phyloP scores from a whole-genome alignment of 2,113 vertebrate genomes.

The Melanotaenia duboulayi region DNA sequence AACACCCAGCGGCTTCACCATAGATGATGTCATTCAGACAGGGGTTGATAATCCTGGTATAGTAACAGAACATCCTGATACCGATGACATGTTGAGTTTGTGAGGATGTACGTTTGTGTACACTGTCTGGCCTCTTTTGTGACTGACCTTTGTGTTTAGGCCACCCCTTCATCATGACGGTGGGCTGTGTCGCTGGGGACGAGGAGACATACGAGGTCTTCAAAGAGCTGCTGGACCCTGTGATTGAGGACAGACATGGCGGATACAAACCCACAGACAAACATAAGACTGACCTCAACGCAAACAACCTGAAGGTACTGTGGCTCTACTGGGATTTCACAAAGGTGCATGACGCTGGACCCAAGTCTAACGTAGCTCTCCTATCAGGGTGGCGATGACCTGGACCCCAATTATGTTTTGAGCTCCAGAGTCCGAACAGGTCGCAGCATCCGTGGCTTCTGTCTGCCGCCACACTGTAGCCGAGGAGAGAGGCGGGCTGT shows the following conservation, averaged over 20 bases:
- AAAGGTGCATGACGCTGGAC: too few relatives aligned
- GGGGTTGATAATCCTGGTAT: conserved; percentile 90
- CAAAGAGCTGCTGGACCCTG: conserved; percentile 93
- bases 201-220: conserved; percentile 94
- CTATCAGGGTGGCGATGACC: conserved; percentile 93
- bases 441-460: conserved; percentile 93
- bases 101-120: conserved; percentile 20
- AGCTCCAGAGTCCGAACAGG: conserved; percentile 97
- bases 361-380: neutral
- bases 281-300: conserved; percentile 95
- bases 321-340: neutral
- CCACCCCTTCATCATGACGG: conserved; percentile 96
- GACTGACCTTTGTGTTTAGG: conserved; percentile 76
- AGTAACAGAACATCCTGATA: conserved; percentile 49
- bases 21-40: conserved; percentile 87
- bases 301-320: conserved; percentile 88
- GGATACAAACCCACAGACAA: conserved; percentile 95
- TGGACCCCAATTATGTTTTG: conserved; percentile 94
- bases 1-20: conserved; percentile 83
- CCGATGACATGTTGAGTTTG: conserved; percentile 13
- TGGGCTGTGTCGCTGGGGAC: conserved; percentile 95
- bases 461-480: conserved; percentile 96
- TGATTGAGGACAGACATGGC: conserved; percentile 93
- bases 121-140: neutral
- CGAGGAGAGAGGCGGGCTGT: conserved; percentile 93